phyloP scores from a whole-genome alignment of 2,113 vertebrate genomes.

The Dicaeum eximium region DNA sequence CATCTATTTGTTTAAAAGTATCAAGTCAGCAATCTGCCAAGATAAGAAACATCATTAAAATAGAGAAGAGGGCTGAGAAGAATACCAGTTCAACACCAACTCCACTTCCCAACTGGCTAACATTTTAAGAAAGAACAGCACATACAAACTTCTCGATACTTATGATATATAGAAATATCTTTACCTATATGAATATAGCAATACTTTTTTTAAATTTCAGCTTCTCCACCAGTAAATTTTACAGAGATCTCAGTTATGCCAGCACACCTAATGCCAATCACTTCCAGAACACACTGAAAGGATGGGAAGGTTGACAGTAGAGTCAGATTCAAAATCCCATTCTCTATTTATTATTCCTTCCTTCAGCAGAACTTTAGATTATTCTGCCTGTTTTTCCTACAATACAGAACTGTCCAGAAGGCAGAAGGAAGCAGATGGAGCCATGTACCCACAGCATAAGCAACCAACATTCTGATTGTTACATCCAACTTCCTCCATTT shows the following conservation, averaged over 20 bases:
- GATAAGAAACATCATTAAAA: not conserved
- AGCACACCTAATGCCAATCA: not conserved
- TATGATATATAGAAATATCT: not conserved
- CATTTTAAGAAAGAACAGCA: not conserved
- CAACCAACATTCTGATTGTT: not conserved
- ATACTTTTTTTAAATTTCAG: accelerated
- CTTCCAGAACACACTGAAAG: not conserved
- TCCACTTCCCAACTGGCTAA: not conserved
- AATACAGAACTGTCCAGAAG: not conserved
- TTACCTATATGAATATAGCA: not conserved
- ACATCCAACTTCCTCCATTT: not conserved
- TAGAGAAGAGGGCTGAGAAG: not conserved
- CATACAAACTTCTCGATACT: not conserved
- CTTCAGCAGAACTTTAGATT: not conserved
- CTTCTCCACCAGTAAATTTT: not conserved
- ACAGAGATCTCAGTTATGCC: not conserved
- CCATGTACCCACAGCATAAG: not conserved
- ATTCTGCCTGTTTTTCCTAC: not conserved
- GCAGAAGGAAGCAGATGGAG: not conserved
- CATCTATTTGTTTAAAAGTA: not conserved
- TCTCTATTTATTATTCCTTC: not conserved
- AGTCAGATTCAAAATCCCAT: not conserved
- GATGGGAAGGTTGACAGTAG: not conserved
- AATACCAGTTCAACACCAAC: not conserved
- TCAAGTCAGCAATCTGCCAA: not conserved